These are phyloP conservation scores for Steinernema khuongi DNA, from an alignment of 1,140 invertebrate genomes.

Conservation along the genomic window DNA sequence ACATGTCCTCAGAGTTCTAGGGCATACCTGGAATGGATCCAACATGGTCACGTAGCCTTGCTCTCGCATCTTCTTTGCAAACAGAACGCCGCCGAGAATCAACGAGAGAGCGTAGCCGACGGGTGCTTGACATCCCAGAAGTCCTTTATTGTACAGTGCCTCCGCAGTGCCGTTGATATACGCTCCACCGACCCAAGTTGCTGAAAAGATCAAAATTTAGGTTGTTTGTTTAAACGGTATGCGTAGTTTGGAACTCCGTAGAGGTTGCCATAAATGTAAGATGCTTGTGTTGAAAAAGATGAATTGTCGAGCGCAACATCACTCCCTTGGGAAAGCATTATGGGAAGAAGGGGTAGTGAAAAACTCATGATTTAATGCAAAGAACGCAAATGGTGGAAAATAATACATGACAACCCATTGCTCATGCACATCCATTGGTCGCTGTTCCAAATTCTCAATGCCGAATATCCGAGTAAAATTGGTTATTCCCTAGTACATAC, in stretches of 20 bases:
- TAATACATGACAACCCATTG: no score
- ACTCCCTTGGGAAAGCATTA: neutral
- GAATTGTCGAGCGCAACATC: neutral
- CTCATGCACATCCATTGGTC: no score
- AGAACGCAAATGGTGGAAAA: no score
- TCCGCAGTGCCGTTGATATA: conserved; percentile 98
- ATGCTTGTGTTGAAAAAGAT: no score
- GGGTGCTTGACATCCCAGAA: conserved; percentile 93
- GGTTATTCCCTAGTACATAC: no score
- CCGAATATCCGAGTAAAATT: no score
- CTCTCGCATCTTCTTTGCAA: conserved; percentile 91
- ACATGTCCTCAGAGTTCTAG: no score
- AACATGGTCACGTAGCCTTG: conserved; percentile 97
- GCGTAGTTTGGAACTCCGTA: no score
- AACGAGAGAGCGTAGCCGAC: conserved; percentile 91
- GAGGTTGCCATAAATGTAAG: no score
- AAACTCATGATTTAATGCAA: no score
- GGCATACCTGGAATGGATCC: conserved; percentile 76
- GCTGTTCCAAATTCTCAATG: no score
- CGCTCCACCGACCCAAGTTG: conserved; percentile 95
- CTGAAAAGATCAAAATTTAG: conserved; percentile 61
- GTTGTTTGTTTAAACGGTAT: neutral
- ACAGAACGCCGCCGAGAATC: conserved; percentile 83
- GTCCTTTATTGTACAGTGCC: conserved; percentile 75
- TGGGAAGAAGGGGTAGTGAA: no score